Conservation (phyloP, 2,113 vertebrate species). For the Platycercus adscitus region DNA sequence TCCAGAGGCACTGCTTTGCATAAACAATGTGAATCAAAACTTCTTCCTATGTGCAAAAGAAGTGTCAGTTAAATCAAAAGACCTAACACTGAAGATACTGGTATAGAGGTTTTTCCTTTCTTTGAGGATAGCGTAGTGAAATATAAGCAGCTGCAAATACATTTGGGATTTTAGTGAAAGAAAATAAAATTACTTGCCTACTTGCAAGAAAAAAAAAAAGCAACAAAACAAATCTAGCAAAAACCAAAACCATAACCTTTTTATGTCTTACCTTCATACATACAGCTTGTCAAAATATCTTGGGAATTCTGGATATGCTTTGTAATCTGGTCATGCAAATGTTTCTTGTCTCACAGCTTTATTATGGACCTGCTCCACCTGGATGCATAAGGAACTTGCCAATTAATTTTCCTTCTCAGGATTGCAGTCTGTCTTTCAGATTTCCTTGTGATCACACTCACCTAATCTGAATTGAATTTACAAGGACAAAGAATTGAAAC, state of each 20-base stretch:
- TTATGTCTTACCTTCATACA: neutral
- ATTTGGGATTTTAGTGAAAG: neutral
- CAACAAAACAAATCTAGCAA: neutral
- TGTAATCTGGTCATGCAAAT: neutral
- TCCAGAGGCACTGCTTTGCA: neutral
- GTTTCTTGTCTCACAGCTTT: neutral
- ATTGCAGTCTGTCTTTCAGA: neutral
- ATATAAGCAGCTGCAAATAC: neutral
- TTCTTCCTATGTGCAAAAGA: neutral
- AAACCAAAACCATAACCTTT: neutral
- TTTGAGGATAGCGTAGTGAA: neutral
- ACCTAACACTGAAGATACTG: neutral
- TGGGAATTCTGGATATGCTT: neutral
- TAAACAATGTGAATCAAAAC: neutral
- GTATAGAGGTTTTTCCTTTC: neutral
- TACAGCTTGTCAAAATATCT: neutral
- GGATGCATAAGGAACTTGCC: neutral
- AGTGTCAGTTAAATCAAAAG: neutral
- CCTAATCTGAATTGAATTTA: constrained; percentile 7
- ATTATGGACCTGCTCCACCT: neutral
- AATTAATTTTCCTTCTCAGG: neutral
- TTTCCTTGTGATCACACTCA: neutral
- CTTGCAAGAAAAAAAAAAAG: neutral
- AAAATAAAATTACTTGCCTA: neutral
- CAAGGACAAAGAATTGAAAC: neutral